Percentiles rank a stretch among this genome's conserved stretches.
phyloP scores from a whole-genome alignment of 2,113 vertebrate genomes.

The Merops nubicus region DNA sequence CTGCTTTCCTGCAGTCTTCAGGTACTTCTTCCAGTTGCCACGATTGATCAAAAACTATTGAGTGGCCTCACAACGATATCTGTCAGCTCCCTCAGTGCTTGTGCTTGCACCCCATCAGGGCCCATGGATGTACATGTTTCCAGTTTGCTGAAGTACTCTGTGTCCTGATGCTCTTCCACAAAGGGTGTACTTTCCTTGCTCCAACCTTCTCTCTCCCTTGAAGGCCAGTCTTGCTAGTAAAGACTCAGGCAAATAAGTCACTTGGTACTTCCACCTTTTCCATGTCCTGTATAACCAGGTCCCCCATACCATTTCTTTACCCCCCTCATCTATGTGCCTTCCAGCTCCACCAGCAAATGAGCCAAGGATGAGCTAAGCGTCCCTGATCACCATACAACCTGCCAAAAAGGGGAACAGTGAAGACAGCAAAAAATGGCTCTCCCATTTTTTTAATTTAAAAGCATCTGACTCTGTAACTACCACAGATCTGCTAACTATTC shows the following conservation, averaged over 20 bases:
- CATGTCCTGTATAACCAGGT: background rate
- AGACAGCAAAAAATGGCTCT: background rate
- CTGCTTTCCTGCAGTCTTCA: background rate
- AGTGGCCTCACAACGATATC: background rate
- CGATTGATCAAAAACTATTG: background rate
- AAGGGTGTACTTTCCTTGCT: background rate
- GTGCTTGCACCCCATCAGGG: no score
- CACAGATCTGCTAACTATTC: background rate
- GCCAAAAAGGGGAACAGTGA: background rate
- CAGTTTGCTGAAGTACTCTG: background rate
- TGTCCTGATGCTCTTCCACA: background rate
- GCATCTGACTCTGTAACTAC: background rate
- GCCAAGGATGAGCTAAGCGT: background rate
- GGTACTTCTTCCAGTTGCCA: background rate
- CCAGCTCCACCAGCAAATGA: background rate
- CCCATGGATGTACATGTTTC: no score
- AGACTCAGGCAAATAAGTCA: background rate
- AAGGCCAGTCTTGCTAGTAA: background rate
- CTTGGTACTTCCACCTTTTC: background rate
- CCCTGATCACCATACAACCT: background rate
- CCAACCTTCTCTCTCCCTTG: accelerated
- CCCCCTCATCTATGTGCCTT: background rate
- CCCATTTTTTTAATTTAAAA: background rate
- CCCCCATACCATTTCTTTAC: accelerated
- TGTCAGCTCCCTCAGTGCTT: background rate